Evolutionary conservation across 2,888 invertebrate species (phyloP), one percentile per base, ranked within the genome.

Genomic region (Leptodirus hochenwartii): DNA sequence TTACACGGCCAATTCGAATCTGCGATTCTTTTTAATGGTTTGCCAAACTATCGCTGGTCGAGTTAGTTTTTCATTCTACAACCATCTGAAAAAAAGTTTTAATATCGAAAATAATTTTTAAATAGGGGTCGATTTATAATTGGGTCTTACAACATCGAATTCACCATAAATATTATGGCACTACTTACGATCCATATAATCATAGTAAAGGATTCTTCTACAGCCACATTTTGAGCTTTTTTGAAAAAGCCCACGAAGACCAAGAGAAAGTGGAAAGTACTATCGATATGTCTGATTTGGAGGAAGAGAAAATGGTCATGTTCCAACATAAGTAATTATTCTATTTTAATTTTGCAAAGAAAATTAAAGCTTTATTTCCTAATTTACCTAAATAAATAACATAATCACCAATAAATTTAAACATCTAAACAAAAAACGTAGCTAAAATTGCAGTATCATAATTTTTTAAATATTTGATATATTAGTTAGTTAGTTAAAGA

Each of bases 11-110:
- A 66, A 58, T 33, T 58, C 64, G 3, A 64, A 71, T 2, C 53
- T 91, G 0, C 66, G 73, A 41, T 49, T 84, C n/a, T 58, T 79
- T 13, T 63, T 96, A 1, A 77, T 81, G 64, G 36, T 87, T 3
- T 74, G 74, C 39, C 85, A 95, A 47, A 82, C 85, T 0, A 50
- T 88, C 34, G 75, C 79, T n/a, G 84, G 87, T 38, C 80, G 85
- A 62, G 91, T 91, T 61, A 61, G 59, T 49, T 40, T 25, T 22
- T 5, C 30, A 5, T 27, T 30, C 15, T 15, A 14, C 16, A 25
- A 2, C 9, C 25, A 15, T 28, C 10, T n/a, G n/a, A n/a, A n/a
- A n/a, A n/a, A n/a, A n/a, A 29, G 22, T 11, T 11, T 6, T 3
- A 24, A 5, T 15, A 22, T 26, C 16, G 22, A 17, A 16, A 24